Evolutionary conservation across 1,140 invertebrate species (phyloP), one percentile per base, ranked within the genome.

Genomic region (Zaprionus vittiger): DNA sequence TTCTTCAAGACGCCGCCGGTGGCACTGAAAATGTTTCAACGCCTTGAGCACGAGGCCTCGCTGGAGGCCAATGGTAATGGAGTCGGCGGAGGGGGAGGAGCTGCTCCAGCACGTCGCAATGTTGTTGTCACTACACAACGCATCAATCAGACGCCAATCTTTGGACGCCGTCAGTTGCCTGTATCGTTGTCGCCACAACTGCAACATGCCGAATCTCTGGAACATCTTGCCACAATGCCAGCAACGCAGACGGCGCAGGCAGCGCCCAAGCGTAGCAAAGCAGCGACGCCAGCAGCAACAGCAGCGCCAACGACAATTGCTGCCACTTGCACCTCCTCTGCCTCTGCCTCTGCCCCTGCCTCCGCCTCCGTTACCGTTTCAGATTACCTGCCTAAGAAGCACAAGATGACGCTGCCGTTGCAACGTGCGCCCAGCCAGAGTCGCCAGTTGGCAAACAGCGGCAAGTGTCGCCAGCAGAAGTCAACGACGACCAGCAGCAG

Each of bases 131-230:
- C 54, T n/a, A 77, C 85, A 0, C 86, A 91, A 73, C 87, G 92
- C 66, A 89, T 93, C 22, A 93, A 93, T 86, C 92, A 93, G 64
- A 93, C 92, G 5, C 92, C 92, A 0, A 92, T 93, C 17, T 92
- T 93, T 69, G 92, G 86, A 1, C 67, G 92, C 0, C 65, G 77
- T 2, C 79, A 83, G 62, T 31, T 79, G 28, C 57, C 80, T 2
- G 11, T 26, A n/a, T 5, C 61, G 11, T 5, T 20, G 14, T 47
- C 34, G 31, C 73, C 72, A 14, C 70, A 80, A 49, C 60, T 87
- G 41, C 70, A 73, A 37, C 91, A 92, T 9, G 76, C 91, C 3
- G 91, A 92, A 24, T 92, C 91, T 1, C 41, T 92, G 24, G 91
- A 92, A 56, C 73, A 92, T 65, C 59, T 92, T 17, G 41, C 41